Base-by-base conservation (phyloP, 2,113 vertebrate genomes). In the Phasianus colchicus region DNA sequence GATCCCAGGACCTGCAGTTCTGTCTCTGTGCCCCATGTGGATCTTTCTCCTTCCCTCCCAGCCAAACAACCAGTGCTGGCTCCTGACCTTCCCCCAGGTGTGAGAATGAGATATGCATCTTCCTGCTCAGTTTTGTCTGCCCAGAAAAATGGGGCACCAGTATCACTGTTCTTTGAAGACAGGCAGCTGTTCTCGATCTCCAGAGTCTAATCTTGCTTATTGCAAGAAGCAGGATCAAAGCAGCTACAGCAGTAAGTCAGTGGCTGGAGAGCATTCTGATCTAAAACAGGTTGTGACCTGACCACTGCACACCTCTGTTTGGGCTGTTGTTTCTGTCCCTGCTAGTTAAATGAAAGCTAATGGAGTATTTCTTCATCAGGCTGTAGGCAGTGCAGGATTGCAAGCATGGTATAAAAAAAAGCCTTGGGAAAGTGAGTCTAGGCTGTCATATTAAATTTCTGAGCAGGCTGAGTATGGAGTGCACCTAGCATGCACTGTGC, bases 101-200 rank as follows among this genome's bases (percentile, higher is more conserved):
- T 69, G 27, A 43, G 27, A 72, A 80, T 10, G n/a, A 13, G 1
- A 24, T 69, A 27, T 15, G 10, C 0, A 0, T 40, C 36, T 24
- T 64, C 4, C 20, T 0, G 1, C 27, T 78, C 47, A 30, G 5
- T 61, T 93, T 63, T 54, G 50, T 19, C 30, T 55, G 30, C 25
- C 29, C 36, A 42, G 30, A 1, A 1, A 66, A 36, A 61, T 6
- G 9, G 2, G 20, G 13, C 32, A 63, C 11, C 25, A 27, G 5
- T 5, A 19, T 14, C 19, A 11, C 22, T 32, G 40, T 9, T 73
- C 27, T 73, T 55, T 57, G 55, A 66, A 57, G 55, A 52, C 13
- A 10, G 25, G 8, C 4, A 12, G 4, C 29, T 87, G 29, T 22
- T 61, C 16, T 21, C n/a, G 18, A 27, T 5, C 6, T 4, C 5